phyloP scores from a whole-genome alignment of 2,888 invertebrate genomes.

The Aporophyla lueneburgensis region DNA sequence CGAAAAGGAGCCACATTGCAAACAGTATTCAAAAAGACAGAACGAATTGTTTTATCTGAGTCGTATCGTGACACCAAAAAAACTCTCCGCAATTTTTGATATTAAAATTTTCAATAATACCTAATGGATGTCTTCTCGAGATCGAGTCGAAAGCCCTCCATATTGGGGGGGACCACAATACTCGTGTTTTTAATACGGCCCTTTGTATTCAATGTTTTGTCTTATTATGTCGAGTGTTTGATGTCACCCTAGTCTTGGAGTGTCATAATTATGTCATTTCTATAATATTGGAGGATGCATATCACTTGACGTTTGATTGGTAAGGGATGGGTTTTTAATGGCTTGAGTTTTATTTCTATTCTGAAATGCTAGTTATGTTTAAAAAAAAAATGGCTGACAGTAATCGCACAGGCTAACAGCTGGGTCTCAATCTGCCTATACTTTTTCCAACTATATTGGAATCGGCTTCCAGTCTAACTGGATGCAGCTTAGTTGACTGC shows the following conservation, averaged over 20 bases:
- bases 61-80: constrained; percentile 71
- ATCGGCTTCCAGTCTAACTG: too few species aligned
- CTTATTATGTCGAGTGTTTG: constrained; percentile 82
- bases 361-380: neutral
- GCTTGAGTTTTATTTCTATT: neutral
- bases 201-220: constrained; percentile 82
- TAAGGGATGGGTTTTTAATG: constrained; percentile 39
- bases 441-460: too few species aligned
- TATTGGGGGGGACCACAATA: constrained; percentile 83
- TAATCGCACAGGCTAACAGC: too few species aligned
- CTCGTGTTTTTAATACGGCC: constrained; percentile 81
- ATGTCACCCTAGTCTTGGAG: constrained; percentile 78
- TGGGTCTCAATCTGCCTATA: too few species aligned
- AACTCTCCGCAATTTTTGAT: constrained; percentile 86
- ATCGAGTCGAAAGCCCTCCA: constrained; percentile 80
- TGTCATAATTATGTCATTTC: constrained; percentile 84
- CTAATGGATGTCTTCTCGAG: constrained; percentile 88
- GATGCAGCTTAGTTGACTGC: too few species aligned
- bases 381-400: too few species aligned
- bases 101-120: constrained; percentile 91
- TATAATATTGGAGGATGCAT: constrained; percentile 63
- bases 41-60: neutral
- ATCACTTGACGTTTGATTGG: constrained; percentile 65
- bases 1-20: neutral
- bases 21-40: neutral